These are phyloP conservation scores for Macaria notata DNA, from an alignment of 2,888 invertebrate genomes.

Conservation along the genomic window DNA sequence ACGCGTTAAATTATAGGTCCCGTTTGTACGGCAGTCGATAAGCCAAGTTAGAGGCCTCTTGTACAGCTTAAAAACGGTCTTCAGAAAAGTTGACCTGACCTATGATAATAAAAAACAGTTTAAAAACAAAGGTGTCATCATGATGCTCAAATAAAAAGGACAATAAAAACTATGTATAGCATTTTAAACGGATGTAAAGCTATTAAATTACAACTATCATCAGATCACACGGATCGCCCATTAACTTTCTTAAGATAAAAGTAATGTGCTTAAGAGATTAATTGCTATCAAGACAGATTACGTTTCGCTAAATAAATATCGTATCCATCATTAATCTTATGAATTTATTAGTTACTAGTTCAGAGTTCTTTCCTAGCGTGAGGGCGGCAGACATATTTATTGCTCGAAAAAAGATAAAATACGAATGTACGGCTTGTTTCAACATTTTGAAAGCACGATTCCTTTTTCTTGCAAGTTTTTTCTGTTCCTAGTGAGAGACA, in stretches of 20 bases:
- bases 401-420: constrained; percentile 64
- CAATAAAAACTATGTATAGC: too few species aligned
- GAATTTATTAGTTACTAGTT: constrained; percentile 69
- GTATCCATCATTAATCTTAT: constrained; percentile 74
- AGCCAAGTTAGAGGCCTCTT: too few species aligned
- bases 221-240: constrained; percentile 50
- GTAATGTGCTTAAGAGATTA: constrained; percentile 65
- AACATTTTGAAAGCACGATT: constrained; percentile 58
- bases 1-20: too few species aligned
- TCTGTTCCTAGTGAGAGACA: constrained; percentile 53
- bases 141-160: too few species aligned
- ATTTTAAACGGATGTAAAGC: not conserved
- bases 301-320: constrained; percentile 71
- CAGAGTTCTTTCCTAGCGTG: constrained; percentile 59
- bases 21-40: too few species aligned
- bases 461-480: constrained; percentile 44
- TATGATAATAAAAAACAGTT: too few species aligned
- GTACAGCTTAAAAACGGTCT: too few species aligned
- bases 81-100: too few species aligned
- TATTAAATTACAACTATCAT: constrained; percentile 12
- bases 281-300: constrained; percentile 68
- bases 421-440: constrained; percentile 57
- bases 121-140: too few species aligned
- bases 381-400: constrained; percentile 74
- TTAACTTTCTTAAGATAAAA: constrained; percentile 50